These are phyloP conservation scores for Mystacides longicornis DNA, from an alignment of 2,888 invertebrate genomes.

Conservation along the genomic window DNA sequence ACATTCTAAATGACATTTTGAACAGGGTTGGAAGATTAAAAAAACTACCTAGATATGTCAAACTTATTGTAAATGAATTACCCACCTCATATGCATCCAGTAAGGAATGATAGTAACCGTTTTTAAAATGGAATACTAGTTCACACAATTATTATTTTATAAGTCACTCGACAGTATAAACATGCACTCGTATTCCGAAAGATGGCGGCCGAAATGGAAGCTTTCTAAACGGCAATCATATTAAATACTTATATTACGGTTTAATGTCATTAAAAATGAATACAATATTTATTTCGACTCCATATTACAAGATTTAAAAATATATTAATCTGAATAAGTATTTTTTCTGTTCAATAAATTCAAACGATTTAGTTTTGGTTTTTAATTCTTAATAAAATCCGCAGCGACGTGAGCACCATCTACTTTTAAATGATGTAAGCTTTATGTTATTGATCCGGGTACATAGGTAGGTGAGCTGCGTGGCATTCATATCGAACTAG, in stretches of 20 bases:
- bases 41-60: slow-evolving; percentile 8
- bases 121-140: slow-evolving; percentile 3
- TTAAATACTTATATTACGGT: slow-evolving; percentile 7
- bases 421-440: background rate
- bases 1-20: slow-evolving; percentile 4
- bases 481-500: too few relatives aligned
- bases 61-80: slow-evolving; percentile 15
- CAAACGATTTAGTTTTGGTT: too few relatives aligned
- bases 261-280: slow-evolving; percentile 12
- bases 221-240: slow-evolving; percentile 7
- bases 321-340: background rate
- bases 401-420: background rate
- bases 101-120: background rate
- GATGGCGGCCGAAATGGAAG: slow-evolving; percentile 20
- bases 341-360: background rate
- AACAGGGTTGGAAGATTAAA: slow-evolving; percentile 8
- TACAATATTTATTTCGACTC: background rate
- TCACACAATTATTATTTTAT: slow-evolving; percentile 10
- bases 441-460: slow-evolving; percentile 4
- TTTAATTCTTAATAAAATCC: background rate
- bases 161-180: slow-evolving; percentile 11
- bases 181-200: slow-evolving; percentile 20
- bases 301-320: background rate
- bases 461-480: too few relatives aligned
- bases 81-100: slow-evolving; percentile 13